These are phyloP conservation scores for Oopsacas minuta DNA, from an alignment of 37 sponge, comb jelly and placozoan genomes.

Conservation along the genomic window DNA sequence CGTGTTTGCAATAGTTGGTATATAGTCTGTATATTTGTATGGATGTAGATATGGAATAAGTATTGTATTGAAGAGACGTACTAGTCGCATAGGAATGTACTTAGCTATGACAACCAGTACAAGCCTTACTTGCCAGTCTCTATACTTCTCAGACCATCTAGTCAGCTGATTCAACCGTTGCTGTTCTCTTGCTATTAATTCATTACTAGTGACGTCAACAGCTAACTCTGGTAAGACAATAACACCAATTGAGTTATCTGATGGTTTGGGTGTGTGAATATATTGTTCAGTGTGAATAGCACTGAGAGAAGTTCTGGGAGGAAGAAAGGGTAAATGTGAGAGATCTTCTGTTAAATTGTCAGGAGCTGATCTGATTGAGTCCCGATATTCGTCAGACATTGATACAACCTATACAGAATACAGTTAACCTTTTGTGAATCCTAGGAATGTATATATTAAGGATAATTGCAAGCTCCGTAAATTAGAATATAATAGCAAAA, in stretches of 20 bases:
- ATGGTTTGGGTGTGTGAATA: neutral
- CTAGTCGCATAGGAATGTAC: neutral
- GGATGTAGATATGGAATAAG: neutral
- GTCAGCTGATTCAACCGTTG: neutral
- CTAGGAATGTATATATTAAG: neutral
- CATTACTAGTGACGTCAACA: neutral
- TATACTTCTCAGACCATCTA: neutral
- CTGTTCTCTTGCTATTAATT: neutral
- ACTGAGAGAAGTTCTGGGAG: neutral
- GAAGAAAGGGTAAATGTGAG: neutral
- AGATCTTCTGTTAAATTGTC: neutral
- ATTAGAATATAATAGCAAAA: neutral
- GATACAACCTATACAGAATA: neutral
- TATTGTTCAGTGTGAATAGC: neutral
- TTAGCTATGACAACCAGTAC: neutral
- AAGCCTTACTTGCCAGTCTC: constrained; percentile 1
- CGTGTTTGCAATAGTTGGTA: neutral
- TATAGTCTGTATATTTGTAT: neutral
- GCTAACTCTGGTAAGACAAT: neutral
- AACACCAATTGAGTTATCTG: neutral
- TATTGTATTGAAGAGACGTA: neutral
- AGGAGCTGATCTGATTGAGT: neutral
- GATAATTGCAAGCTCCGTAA: neutral
- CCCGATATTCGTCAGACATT: neutral
- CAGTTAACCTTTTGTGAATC: neutral